Conservation (phyloP, 2,113 vertebrate species). For the Diglossa brunneiventris region DNA sequence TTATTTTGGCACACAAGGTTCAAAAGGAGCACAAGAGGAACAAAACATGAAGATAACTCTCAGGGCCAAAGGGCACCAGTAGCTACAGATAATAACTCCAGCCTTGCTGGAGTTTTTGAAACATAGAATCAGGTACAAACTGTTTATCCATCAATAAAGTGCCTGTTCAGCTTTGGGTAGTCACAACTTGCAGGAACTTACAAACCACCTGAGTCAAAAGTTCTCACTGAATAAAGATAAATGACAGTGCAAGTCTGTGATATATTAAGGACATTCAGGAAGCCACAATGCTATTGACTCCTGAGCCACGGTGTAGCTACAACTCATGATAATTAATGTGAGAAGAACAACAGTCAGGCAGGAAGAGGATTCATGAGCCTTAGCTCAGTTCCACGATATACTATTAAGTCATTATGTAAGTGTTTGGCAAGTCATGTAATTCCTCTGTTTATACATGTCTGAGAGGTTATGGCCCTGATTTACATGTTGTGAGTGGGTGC, state of each 20-base stretch:
- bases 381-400: conserved; percentile 7
- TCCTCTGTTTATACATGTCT: conserved; percentile 7
- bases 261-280: background rate
- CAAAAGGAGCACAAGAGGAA: background rate
- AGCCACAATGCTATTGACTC: conserved; percentile 8
- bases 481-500: conserved; percentile 13
- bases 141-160: background rate
- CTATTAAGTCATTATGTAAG: conserved; percentile 54
- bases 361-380: conserved; percentile 33
- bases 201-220: background rate
- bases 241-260: background rate
- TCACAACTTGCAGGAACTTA: background rate
- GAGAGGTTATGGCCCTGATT: conserved; percentile 44
- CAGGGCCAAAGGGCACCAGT: background rate
- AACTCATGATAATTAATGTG: background rate
- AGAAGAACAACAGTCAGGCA: background rate
- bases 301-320: background rate
- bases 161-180: background rate
- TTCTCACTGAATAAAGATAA: background rate
- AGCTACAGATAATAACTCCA: background rate
- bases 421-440: conserved; percentile 20
- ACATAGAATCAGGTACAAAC: background rate
- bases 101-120: background rate
- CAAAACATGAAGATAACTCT: background rate
- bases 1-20: background rate